Conservation (phyloP, 2,888 invertebrate genomes). For the Ectobius pallidus region DNA sequence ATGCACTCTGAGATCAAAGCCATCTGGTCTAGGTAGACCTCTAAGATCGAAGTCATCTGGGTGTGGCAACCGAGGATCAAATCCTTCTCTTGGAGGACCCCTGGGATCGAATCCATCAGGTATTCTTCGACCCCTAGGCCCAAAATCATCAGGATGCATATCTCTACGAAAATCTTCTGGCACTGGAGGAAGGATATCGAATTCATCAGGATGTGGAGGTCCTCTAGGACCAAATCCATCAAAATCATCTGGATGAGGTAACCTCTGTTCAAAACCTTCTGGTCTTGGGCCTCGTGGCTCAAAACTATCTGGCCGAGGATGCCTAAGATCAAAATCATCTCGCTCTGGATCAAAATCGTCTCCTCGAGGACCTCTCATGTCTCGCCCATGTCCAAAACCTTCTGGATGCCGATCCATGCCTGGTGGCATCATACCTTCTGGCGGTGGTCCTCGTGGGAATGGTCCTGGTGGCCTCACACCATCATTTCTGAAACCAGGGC, state of each 20-base stretch:
- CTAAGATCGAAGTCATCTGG: constrained; percentile 39
- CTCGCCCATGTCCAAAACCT: constrained; percentile 8
- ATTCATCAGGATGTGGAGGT: constrained; percentile 41
- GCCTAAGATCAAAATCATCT: constrained; percentile 52
- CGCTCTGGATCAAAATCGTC: constrained; percentile 53
- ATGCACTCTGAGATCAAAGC: constrained; percentile 34
- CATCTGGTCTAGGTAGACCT: constrained; percentile 29
- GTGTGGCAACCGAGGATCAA: constrained; percentile 38
- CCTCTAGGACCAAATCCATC: constrained; percentile 40
- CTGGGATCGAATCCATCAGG: constrained; percentile 37
- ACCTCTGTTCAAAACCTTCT: constrained; percentile 51
- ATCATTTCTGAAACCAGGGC: constrained; percentile 26
- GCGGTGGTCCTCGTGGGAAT: constrained; percentile 14
- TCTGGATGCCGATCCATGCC: constrained; percentile 31
- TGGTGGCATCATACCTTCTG: constrained; percentile 26
- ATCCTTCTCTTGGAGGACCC: constrained; percentile 38
- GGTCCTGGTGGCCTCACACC: constrained; percentile 27
- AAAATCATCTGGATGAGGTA: constrained; percentile 49
- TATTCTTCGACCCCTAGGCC: constrained; percentile 29
- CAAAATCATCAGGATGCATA: constrained; percentile 39
- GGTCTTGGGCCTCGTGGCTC: constrained; percentile 49
- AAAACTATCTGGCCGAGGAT: constrained; percentile 49
- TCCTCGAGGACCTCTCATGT: constrained; percentile 36
- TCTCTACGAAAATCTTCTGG: constrained; percentile 39
- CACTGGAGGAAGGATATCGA: constrained; percentile 38